These are phyloP conservation scores for Platanista minor DNA, from an alignment of 2,113 vertebrate genomes.

Conservation along the genomic window DNA sequence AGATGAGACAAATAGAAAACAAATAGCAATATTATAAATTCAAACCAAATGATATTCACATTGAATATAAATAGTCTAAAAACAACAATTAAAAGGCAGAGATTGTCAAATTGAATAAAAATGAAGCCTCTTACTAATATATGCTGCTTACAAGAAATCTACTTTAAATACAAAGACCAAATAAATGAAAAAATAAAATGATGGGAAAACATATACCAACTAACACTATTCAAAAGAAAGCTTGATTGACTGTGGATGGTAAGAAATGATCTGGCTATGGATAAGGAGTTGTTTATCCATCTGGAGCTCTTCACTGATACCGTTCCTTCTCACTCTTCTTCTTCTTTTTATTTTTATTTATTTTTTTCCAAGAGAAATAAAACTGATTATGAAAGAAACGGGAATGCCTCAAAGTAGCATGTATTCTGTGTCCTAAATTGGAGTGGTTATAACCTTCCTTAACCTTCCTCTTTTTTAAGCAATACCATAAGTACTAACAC, in stretches of 20 bases:
- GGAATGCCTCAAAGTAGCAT: not conserved
- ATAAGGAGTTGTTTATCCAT: not conserved
- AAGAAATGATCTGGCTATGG: not conserved
- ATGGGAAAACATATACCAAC: not conserved
- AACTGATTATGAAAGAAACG: not conserved
- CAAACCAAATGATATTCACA: not conserved
- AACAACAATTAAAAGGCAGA: not conserved
- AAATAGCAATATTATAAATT: not conserved
- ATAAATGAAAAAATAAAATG: not conserved
- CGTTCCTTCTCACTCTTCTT: not conserved
- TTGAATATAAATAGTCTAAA: not conserved
- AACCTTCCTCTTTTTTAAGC: not conserved
- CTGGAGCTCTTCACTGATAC: not conserved
- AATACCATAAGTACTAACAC: not conserved
- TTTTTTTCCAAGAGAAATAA: not conserved
- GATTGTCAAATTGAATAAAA: not conserved
- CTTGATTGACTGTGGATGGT: not conserved
- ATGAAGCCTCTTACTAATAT: not conserved
- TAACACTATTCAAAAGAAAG: not conserved
- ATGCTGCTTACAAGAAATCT: not conserved
- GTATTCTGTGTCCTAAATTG: not conserved
- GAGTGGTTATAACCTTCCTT: not conserved
- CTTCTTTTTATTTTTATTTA: not conserved
- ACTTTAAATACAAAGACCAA: not conserved
- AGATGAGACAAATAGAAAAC: not conserved